Base-by-base conservation (phyloP, 30 jellyfish, hydroid and myxozoan species). In the Aurelia aurita region DNA sequence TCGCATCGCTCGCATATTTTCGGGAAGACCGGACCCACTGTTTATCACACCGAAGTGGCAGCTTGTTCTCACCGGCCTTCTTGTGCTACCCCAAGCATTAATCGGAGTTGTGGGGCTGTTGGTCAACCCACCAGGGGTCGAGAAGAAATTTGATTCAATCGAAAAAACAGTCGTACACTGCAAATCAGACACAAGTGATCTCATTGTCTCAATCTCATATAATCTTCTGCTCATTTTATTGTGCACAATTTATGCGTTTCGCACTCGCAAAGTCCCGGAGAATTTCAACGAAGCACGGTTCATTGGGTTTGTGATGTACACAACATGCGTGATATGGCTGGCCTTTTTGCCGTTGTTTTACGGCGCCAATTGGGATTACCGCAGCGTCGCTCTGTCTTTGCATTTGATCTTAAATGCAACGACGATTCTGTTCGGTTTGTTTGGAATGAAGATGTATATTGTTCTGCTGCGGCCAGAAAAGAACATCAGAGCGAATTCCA, bases 271-370 rank as follows among this genome's bases (percentile, higher is more conserved):
- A 79, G 98, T 87, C 54, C 98, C 98, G 28, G 96, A 92, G 55
- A 92, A 92, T 74, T 92, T 92, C 84, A 92, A 92, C 89, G 98
- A 92, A 60, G 94, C 98, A 20, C 90, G 98, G 66, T 92, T 77
- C 77, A 86, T 92, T 44, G 98, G 91, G 2, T 92, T 92, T 66
- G 98, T 92, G 57, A 85, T 92, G 98, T 92, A 92, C 85, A 92
- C 96, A 14, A 79, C 96, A 23, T 74, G 90, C 47, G 98, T 75
- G 15, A 79, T 92, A 57, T 92, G 96, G 98, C 80, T 86, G 34
- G 90, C 98, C 19, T 92, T 86, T 71, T 82, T 92, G 28, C 98
- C 98, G 23, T 73, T 92, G 43, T 92, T 86, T 78, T 92, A 64
- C 46, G 91, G 98, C 18, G 85, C 92, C 3, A 80, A 90, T 64